Base-by-base conservation (phyloP, 1,140 invertebrate genomes). In the Caerostris extrusa region DNA sequence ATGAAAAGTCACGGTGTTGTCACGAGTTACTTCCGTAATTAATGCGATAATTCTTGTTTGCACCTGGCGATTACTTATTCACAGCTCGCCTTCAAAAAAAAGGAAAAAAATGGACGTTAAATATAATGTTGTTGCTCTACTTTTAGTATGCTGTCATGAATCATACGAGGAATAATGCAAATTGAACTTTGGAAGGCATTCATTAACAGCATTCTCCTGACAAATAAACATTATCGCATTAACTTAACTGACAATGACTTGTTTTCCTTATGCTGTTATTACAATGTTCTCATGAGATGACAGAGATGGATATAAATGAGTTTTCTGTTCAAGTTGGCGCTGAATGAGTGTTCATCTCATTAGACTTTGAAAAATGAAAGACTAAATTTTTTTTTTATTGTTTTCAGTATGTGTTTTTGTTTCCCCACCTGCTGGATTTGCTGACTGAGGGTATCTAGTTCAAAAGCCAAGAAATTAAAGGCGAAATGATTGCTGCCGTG, bases 271-370 rank as follows among this genome's bases (percentile, higher is more conserved):
- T 50, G 34, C 14, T 77, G 53, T 77, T 50, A 5, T 34, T 77
- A 50, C 50, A 12, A 12, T 77, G 71, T 50, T 34, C 50, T 3
- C 61, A 64, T 14, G 8, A 7, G 50, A 34, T 8, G 8, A 19
- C n/a, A 19, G n/a, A 71, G 67, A 71, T 71, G 19, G 71, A 77
- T 50, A 77, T 77, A 77, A 77, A 77, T 77, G 8, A 53, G 34
- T 50, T 77, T 19, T 77, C 71, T 50, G 53, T 2, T 50, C 53
- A 77, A 53, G 6, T 77, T 77, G 71, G 71, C 71, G 14, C 10
- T 3, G 71, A 77, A 53, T 10, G 53, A 77, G 53, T 12, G 53
- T 53, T 34, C 19, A 10, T 8, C 50, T 71, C 34, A 77, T 12
- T 50, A 50, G 14, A 0, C 3, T 8, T 69, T 71, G 19, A 71